Conservation (phyloP, 2,113 vertebrate species). For the Pholis gunnellus region DNA sequence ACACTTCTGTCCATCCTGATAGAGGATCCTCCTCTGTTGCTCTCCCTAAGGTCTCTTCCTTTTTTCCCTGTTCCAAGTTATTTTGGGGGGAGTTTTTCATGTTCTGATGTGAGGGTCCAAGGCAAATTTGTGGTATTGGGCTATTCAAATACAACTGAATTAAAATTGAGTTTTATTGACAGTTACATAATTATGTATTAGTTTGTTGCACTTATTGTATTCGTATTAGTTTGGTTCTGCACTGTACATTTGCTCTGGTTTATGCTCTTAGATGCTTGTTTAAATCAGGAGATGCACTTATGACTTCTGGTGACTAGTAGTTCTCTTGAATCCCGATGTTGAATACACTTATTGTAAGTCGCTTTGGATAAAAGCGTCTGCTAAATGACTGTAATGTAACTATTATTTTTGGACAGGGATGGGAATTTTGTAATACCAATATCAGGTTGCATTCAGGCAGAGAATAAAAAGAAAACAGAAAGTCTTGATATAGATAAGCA, state of each 20-base stretch:
- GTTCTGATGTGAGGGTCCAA: not conserved
- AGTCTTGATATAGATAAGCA: not conserved
- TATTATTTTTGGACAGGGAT: not conserved
- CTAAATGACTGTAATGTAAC: not conserved
- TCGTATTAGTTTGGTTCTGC: no score
- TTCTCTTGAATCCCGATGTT: no score
- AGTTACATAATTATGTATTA: not conserved
- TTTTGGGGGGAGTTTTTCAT: not conserved
- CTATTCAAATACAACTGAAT: not conserved
- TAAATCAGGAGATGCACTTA: no score
- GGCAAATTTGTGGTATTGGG: not conserved
- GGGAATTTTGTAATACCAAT: not conserved
- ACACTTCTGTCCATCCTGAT: not conserved
- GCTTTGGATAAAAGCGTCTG: no score
- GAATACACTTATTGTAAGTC: no score
- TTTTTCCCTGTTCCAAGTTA: no score
- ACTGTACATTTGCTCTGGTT: no score
- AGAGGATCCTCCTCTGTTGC: no score
- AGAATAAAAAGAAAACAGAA: not conserved
- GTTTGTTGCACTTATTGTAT: no score
- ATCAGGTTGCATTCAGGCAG: not conserved
- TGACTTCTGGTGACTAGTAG: no score
- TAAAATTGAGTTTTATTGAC: not conserved
- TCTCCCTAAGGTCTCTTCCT: no score
- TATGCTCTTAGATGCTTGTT: no score